Percentiles rank a stretch among this genome's conserved stretches.
These are phyloP conservation scores for Proisotoma minuta DNA, from an alignment of 2,888 invertebrate genomes.

Conservation along the genomic window DNA sequence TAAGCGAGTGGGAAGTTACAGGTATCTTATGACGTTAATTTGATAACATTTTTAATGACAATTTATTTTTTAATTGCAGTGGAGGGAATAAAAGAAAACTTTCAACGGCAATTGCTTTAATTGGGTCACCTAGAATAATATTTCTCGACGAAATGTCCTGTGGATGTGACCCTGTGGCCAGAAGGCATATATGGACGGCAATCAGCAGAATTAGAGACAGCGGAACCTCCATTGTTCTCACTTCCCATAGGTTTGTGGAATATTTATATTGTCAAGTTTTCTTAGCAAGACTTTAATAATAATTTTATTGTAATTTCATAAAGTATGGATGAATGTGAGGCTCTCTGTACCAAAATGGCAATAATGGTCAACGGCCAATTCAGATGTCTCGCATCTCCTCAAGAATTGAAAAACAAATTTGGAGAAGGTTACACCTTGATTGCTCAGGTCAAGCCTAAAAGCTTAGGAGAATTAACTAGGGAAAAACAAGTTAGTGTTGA, in stretches of 20 bases:
- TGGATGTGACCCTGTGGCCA: slow-evolving; percentile 75
- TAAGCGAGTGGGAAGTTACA: slow-evolving; percentile 28
- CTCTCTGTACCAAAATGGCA: slow-evolving; percentile 70
- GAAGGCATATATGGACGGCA: slow-evolving; percentile 74
- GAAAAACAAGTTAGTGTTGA: slow-evolving; percentile 19
- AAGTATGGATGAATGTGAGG: slow-evolving; percentile 84
- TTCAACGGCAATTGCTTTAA: slow-evolving; percentile 65
- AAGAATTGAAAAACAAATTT: slow-evolving; percentile 72
- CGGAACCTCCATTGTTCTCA: slow-evolving; percentile 72
- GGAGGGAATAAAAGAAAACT: slow-evolving; percentile 71
- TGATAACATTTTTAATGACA: not conserved
- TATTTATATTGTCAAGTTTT: too few species aligned
- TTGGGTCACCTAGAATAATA: slow-evolving; percentile 65
- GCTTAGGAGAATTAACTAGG: slow-evolving; percentile 22
- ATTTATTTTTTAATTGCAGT: slow-evolving; percentile 51
- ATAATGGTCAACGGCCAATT: slow-evolving; percentile 78
- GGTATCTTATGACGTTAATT: slow-evolving; percentile 8
- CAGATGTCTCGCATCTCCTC: slow-evolving; percentile 68
- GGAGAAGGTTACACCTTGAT: slow-evolving; percentile 60
- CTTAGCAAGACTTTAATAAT: not conserved
- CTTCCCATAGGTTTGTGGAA: slow-evolving; percentile 64
- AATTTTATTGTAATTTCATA: slow-evolving; percentile 53
- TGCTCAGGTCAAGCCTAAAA: slow-evolving; percentile 17
- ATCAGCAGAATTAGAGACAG: slow-evolving; percentile 63
- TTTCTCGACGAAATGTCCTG: slow-evolving; percentile 64